phyloP scores from a whole-genome alignment of 1,140 invertebrate genomes.

The Nomia melanderi region DNA sequence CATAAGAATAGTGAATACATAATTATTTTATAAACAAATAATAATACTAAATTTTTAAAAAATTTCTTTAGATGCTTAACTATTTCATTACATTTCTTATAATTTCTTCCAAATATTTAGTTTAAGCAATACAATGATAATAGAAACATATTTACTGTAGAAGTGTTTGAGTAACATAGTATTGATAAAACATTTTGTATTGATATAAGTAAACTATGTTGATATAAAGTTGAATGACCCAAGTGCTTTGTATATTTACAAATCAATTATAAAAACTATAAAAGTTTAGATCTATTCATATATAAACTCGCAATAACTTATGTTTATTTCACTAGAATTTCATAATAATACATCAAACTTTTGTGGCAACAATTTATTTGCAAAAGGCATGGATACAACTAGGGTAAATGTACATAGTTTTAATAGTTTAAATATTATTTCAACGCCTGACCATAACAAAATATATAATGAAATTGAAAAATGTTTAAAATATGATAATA shows the following conservation, averaged over 20 bases:
- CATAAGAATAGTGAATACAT: background rate
- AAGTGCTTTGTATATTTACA: background rate
- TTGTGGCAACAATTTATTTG: background rate
- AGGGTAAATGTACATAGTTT: background rate
- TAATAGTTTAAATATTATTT: constrained; percentile 7
- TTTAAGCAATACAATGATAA: background rate
- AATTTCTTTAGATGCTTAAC: background rate
- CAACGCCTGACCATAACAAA: background rate
- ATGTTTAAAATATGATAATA: constrained; percentile 28
- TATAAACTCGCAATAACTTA: too few relatives aligned
- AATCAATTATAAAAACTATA: background rate
- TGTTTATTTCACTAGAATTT: too few relatives aligned
- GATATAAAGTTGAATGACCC: background rate
- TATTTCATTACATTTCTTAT: background rate
- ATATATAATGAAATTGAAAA: constrained; percentile 26
- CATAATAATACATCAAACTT: background rate
- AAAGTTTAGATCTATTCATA: background rate
- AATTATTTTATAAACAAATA: background rate
- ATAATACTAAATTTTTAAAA: background rate
- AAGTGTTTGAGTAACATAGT: background rate
- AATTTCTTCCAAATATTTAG: too few relatives aligned
- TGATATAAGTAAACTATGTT: background rate
- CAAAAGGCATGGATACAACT: background rate
- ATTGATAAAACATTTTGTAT: constrained; percentile 55
- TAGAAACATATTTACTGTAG: background rate